Evolutionary conservation across 2,888 invertebrate species (phyloP), one percentile per base, ranked within the genome.

Genomic region (Dicranocentrus wangi): DNA sequence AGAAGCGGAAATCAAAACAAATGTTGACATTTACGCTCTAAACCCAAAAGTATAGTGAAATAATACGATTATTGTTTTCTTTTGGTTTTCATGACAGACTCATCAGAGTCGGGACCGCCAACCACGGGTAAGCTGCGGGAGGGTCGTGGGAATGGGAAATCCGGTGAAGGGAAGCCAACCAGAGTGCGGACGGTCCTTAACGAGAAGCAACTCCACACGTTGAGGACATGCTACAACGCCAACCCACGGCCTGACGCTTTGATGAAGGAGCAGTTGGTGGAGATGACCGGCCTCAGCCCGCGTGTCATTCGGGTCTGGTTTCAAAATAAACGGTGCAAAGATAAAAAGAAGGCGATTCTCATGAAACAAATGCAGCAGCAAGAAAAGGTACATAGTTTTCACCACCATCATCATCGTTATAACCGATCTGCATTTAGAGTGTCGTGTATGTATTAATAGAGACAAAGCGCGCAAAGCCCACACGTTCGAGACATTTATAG

Each of bases 291-390:
- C 0, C 92, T 99, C 69, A 97, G 96, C 87, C 98, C 99, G 21
- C 91, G 99, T 17, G 99, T 99, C 87, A 99, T 99, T 89, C 92
- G 99, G 88, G 99, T 99, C 80, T 99, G 99, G 99, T 99, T 99
- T 91, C 98, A 98, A 90, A 98, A 98, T 90, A 98, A 98, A 89
- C 91, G 98, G 85, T 98, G 97, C 91, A 98, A 98, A 90, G 97
- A 98, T 90, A 98, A 98, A 91, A 98, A 98, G 91, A 94, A 96
- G 89, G 97, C 97, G 72, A 94, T 98, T 68, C 94, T 97, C 88
- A 94, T 98, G 92, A 98, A 98, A 89, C 95, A 98, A 90, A 96
- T 98, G 89, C 97, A 98, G 93, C 96, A 97, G 88, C 97, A 98
- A 89, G 98, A 98, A 90, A 97, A 97, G 95, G 97, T 97, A 92